A percentile compares a stretch with the other conserved stretches of the same genome.
These are phyloP conservation scores for Typhlichthys eigenmanni DNA, from an alignment of 2,797 vertebrate species.

Conservation along the genomic window DNA sequence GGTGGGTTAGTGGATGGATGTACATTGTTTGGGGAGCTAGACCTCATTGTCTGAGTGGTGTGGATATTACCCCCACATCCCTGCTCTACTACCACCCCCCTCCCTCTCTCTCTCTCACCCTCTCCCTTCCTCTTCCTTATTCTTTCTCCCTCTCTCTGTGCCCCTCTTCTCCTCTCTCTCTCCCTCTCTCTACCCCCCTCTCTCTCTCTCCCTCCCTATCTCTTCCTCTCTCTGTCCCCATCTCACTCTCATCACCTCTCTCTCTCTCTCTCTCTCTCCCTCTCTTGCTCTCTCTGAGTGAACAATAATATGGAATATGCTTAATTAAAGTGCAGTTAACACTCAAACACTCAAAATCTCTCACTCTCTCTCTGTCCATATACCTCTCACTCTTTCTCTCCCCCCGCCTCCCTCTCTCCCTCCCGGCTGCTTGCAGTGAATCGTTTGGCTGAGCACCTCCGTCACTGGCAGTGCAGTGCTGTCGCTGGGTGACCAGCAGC, in stretches of 20 bases:
- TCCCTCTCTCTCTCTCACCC: not conserved
- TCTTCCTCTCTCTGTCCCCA: too few species aligned
- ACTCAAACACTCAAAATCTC: too few species aligned
- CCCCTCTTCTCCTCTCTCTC: not conserved
- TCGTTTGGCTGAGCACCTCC: conserved; percentile 65
- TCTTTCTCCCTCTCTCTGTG: conserved; percentile 38
- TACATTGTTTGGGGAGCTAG: conserved; percentile 60
- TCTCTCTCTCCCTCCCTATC: not conserved
- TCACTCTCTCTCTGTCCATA: not conserved
- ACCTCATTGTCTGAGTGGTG: conserved; percentile 52
- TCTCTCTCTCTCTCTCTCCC: too few species aligned
- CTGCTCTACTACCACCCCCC: not conserved
- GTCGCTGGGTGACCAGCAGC: conserved; percentile 67
- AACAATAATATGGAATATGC: too few species aligned
- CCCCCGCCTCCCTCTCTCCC: conserved; percentile 17
- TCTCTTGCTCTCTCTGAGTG: too few species aligned
- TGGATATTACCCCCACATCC: conserved; percentile 51
- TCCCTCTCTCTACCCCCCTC: conserved; percentile 4
- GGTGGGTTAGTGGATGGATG: conserved; percentile 45
- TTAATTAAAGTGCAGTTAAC: too few species aligned
- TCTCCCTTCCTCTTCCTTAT: conserved; percentile 5
- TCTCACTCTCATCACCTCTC: too few species aligned
- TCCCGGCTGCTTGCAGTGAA: conserved; percentile 57
- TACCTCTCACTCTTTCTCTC: too few species aligned
- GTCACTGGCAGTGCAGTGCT: conserved; percentile 56